A percentile compares a stretch with the other conserved stretches of the same genome.
These are phyloP conservation scores for Pelagia noctiluca DNA, from an alignment of 30 jellyfish, hydroid and myxozoan species.

Conservation along the genomic window DNA sequence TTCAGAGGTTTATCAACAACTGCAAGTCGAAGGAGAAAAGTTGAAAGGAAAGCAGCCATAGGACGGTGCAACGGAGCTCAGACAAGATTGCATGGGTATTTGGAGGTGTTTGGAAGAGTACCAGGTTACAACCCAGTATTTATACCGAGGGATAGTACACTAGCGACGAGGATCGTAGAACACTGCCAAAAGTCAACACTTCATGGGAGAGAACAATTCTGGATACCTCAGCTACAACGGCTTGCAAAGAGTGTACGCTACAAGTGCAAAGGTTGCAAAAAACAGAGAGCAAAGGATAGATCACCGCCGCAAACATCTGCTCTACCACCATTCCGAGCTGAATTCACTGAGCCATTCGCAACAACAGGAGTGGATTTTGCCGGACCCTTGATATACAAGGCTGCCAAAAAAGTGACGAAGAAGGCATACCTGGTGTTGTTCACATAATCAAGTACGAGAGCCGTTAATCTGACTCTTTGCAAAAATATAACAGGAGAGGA, in stretches of 20 bases:
- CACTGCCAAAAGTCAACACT: slow-evolving; percentile 4
- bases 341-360: slow-evolving; percentile 58
- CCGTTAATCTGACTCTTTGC: slow-evolving; percentile 69
- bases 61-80: neutral
- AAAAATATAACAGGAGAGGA: slow-evolving; percentile 54
- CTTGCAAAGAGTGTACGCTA: slow-evolving; percentile 6
- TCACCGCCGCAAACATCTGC: slow-evolving; percentile 17
- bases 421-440: slow-evolving; percentile 72
- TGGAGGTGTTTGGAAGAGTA: neutral
- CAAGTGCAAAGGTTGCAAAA: slow-evolving; percentile 18
- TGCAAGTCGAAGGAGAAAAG: neutral
- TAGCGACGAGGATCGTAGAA: neutral
- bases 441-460: slow-evolving; percentile 81
- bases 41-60: neutral
- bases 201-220: slow-evolving; percentile 47
- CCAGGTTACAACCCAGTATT: slow-evolving; percentile 7
- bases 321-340: slow-evolving; percentile 57
- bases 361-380: slow-evolving; percentile 76
- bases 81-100: slow-evolving; percentile 16
- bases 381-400: slow-evolving; percentile 65
- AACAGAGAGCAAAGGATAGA: slow-evolving; percentile 13
- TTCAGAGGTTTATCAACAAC: slow-evolving; percentile 32
- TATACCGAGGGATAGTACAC: neutral
- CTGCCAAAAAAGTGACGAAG: slow-evolving; percentile 19
- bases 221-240: slow-evolving; percentile 27